These are phyloP conservation scores for Mus minutoides DNA, from an alignment of 2,797 vertebrate species.

Conservation along the genomic window DNA sequence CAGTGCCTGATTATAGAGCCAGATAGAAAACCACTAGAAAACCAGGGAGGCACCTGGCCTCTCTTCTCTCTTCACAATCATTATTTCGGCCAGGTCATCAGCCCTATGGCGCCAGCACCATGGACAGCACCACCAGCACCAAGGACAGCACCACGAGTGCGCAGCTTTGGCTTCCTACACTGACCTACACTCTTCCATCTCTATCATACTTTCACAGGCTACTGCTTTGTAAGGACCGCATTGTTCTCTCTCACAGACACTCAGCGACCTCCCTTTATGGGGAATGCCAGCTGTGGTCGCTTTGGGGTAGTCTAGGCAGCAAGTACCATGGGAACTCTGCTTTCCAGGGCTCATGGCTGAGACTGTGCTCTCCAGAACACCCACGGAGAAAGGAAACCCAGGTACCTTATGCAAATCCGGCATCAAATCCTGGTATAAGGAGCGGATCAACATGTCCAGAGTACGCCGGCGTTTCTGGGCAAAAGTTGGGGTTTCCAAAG, in stretches of 20 bases:
- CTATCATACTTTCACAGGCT: not conserved
- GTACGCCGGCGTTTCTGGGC: slow-evolving; percentile 99
- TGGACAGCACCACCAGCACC: not conserved
- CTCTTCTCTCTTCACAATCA: not conserved
- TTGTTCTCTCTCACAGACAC: accelerated
- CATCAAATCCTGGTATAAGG: slow-evolving; percentile 97
- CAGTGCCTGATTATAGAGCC: not conserved
- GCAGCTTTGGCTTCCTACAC: not conserved
- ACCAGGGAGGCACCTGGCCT: not conserved
- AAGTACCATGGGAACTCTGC: not conserved
- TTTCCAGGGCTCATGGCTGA: not conserved
- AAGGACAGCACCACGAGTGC: not conserved
- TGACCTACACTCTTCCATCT: not conserved
- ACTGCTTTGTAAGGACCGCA: not conserved
- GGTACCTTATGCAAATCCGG: slow-evolving; percentile 97
- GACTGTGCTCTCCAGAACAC: not conserved
- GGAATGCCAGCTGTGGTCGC: not conserved
- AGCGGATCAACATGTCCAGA: slow-evolving; percentile 98
- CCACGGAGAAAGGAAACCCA: not conserved
- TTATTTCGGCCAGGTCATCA: not conserved
- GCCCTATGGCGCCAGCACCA: not conserved
- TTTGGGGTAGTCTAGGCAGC: not conserved
- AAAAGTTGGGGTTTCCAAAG: slow-evolving; percentile 98
- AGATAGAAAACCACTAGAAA: not conserved
- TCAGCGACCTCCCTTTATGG: not conserved